Base-by-base conservation (phyloP, 2,113 vertebrate species). In the Bambusicola thoracicus region DNA sequence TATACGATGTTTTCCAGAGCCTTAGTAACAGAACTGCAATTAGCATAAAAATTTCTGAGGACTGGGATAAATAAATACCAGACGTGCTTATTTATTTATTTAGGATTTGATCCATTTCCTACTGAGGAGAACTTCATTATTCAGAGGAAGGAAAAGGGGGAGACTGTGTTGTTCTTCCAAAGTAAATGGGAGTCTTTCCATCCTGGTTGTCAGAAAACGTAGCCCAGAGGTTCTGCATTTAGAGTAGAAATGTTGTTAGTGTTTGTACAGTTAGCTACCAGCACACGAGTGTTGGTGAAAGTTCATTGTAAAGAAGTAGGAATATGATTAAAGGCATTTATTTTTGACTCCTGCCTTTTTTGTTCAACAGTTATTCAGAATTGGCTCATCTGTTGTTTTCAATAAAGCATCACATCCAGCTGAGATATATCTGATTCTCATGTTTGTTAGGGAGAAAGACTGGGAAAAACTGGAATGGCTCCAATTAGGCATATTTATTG, bases 1-100 rank as follows among this genome's bases (percentile, higher is more conserved):
- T 51, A 13, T 51, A 85, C 77, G 69, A 63, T 68, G 38, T 73
- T 93, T 93, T 95, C 75, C 82, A 85, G 84, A 92, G 32, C 67
- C 80, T 78, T 81, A 70, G 41, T 70, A 63, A 87, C 81, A 91
- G 85, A 87, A 78, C 43, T 56, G 46, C 56, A 79, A 89, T 94
- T 91, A 95, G 56, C 87, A 83, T 75, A 78, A 85, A 87, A 41
- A 85, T 87, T 95, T 91, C 72, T 41, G 81, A 65, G 56, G 81
- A 76, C 77, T 48, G n/a, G 15, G 72, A 85, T 89, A 89, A 92
- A 78, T 86, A 92, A 93, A 94, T 92, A 91, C 79, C 68, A 91
- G 87, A 85, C 87, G 79, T 0, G 3, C 53, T 92, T 89, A 78
- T 72, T 93, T 95, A 72, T 89, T 94, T 91, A 77, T 89, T 91